Conservation (phyloP, 1,140 invertebrate species). For the Apis laboriosa region DNA sequence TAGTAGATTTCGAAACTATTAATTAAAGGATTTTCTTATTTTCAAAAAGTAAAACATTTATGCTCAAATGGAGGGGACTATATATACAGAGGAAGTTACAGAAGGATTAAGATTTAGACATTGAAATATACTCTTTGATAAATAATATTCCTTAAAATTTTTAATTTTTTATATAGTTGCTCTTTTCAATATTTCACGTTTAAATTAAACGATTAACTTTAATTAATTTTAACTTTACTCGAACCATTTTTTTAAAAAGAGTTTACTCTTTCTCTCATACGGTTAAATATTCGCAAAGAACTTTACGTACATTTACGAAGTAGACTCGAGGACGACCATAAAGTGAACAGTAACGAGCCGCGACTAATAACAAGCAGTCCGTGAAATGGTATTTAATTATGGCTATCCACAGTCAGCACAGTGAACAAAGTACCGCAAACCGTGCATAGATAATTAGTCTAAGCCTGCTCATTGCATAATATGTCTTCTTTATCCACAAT, state of each 20-base stretch:
- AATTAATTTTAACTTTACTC: not conserved
- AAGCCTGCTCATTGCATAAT: constrained; percentile 45
- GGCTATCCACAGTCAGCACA: constrained; percentile 19
- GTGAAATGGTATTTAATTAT: constrained; percentile 31
- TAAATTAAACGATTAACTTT: no score
- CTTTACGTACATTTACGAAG: not conserved
- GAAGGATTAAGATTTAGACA: no score
- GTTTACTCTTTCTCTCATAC: not conserved
- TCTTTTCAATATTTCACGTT: no score
- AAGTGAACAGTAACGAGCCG: constrained; percentile 34
- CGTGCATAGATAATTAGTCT: constrained; percentile 41
- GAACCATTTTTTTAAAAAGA: not conserved
- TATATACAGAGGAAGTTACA: no score
- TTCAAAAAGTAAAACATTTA: no score
- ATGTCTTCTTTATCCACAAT: constrained; percentile 41
- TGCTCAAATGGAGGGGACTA: no score
- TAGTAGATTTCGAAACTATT: no score
- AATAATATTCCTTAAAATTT: no score
- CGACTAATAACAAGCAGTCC: constrained; percentile 24
- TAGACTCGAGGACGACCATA: not conserved
- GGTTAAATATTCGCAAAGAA: not conserved
- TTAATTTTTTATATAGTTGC: no score
- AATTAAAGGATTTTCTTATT: no score
- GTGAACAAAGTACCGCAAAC: constrained; percentile 38
- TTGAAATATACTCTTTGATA: no score